Evolutionary conservation across 1,140 invertebrate genomes (phyloP).

Genomic region (Macrotrachela quadricornifera): DNA sequence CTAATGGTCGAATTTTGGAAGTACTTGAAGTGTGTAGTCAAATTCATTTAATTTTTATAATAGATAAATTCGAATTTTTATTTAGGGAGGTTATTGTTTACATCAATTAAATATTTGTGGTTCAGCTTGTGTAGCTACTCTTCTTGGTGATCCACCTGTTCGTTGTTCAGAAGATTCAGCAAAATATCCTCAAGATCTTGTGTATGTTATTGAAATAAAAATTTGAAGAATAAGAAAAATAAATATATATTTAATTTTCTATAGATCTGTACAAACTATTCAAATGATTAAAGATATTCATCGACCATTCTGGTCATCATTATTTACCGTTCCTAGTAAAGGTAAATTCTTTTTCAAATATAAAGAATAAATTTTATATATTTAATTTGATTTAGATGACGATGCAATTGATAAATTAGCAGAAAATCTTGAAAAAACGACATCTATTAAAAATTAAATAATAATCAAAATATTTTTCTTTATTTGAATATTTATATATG

Average conservation of each 20-base stretch:
- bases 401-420: no score
- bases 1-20: conserved; percentile 56
- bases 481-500: no score
- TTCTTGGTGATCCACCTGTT: conserved; percentile 57
- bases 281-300: no score
- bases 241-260: neutral
- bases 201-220: neutral
- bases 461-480: no score
- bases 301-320: no score
- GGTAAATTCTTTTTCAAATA: no score
- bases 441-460: no score
- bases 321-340: no score
- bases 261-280: neutral
- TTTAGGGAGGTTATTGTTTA: conserved; percentile 64
- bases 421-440: no score
- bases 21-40: conserved; percentile 43
- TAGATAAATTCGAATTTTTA: neutral
- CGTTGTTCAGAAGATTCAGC: conserved; percentile 24
- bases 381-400: no score
- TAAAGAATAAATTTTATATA: no score
- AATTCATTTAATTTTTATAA: conserved; percentile 1
- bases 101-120: conserved; percentile 59
- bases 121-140: conserved; percentile 58
- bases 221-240: no score
- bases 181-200: conserved; percentile 11